These are phyloP conservation scores for Pteria penguin DNA, from an alignment of 2,888 invertebrate species.

Conservation along the genomic window DNA sequence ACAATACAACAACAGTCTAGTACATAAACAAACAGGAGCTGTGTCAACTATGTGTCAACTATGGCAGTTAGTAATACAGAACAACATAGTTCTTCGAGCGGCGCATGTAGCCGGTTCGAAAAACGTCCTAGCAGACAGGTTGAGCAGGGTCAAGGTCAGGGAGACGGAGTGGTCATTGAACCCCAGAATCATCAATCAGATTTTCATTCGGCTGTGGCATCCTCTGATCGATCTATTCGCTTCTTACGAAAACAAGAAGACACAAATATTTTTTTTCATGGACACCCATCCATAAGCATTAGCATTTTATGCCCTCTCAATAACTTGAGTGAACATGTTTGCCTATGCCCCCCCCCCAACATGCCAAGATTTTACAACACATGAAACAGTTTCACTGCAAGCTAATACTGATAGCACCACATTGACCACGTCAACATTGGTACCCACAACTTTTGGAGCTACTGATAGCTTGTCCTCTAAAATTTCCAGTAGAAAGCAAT, in stretches of 20 bases:
- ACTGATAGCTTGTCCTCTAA: no score
- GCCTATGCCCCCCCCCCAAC: constrained; percentile 27
- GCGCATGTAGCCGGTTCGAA: constrained; percentile 6
- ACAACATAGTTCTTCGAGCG: constrained; percentile 11
- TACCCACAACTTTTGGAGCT: constrained; percentile 8
- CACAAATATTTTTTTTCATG: constrained; percentile 1
- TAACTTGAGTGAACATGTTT: constrained; percentile 5
- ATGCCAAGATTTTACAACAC: constrained; percentile 1
- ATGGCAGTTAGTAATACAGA: constrained; percentile 21
- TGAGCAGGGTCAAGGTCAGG: not conserved
- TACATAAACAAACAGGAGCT: constrained; percentile 24
- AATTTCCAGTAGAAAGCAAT: not conserved
- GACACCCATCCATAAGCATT: constrained; percentile 13
- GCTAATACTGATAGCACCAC: constrained; percentile 14
- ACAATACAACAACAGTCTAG: constrained; percentile 15
- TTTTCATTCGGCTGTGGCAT: not conserved
- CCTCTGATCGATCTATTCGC: constrained; percentile 24
- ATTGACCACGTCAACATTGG: constrained; percentile 29
- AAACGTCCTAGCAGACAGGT: constrained; percentile 17
- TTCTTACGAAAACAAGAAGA: constrained; percentile 1
- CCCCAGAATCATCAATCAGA: not conserved
- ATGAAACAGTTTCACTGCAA: not conserved
- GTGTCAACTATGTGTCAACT: not conserved
- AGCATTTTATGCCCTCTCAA: constrained; percentile 21
- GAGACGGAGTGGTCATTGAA: constrained; percentile 10